Conservation (phyloP, 2,113 vertebrate genomes). For the Ptyas mucosa region DNA sequence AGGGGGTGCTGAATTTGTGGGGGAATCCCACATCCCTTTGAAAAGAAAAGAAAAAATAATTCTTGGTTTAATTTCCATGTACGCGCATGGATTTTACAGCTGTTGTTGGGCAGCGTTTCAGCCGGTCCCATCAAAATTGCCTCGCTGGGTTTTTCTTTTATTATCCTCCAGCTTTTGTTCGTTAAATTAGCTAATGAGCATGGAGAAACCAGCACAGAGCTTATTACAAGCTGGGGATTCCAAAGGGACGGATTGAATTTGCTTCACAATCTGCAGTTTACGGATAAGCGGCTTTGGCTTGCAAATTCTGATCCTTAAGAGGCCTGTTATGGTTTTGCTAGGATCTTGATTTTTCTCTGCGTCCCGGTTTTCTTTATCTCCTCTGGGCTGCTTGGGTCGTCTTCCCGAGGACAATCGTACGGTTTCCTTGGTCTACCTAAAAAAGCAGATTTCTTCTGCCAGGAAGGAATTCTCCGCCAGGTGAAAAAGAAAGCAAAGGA, state of each 20-base stretch:
- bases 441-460: accelerated
- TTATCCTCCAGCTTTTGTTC: not conserved
- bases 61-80: not conserved
- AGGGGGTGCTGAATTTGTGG: not conserved
- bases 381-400: not conserved
- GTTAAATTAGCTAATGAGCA: not conserved
- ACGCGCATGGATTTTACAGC: not conserved
- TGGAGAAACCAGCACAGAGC: not conserved
- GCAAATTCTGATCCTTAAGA: not conserved
- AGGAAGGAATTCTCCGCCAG: not conserved
- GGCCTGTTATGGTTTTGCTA: not conserved
- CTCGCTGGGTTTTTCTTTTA: not conserved
- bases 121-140: not conserved
- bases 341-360: no score
- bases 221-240: not conserved
- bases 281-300: not conserved
- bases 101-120: not conserved
- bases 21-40: not conserved
- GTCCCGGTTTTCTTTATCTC: not conserved
- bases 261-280: not conserved
- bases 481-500: not conserved
- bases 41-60: not conserved
- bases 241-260: not conserved
- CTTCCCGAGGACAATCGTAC: not conserved
- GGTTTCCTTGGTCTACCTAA: not conserved